phyloP scores from a whole-genome alignment of 1,140 invertebrate species.

The Samia ricini region DNA sequence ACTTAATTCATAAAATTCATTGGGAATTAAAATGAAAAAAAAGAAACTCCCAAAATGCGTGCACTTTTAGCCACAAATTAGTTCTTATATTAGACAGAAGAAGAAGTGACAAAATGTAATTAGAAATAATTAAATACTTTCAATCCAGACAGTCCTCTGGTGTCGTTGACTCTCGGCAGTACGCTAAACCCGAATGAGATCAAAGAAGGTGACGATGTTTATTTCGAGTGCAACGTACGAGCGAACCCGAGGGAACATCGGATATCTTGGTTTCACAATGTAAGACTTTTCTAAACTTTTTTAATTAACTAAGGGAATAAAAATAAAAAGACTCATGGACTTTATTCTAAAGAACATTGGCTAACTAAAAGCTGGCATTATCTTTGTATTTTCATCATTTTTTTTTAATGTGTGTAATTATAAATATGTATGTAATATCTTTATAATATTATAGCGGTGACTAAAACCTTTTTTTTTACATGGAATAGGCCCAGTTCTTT shows the following conservation, averaged over 20 bases:
- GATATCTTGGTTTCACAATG: constrained; percentile 93
- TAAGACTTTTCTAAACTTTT: constrained; percentile 73
- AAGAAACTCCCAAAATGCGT: background rate
- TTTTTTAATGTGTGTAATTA: no score
- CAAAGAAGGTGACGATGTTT: constrained; percentile 94
- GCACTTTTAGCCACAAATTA: background rate
- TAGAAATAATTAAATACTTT: constrained; percentile 13
- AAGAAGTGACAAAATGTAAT: background rate
- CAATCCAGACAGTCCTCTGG: constrained; percentile 90
- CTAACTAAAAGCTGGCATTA: no score
- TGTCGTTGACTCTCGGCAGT: constrained; percentile 88
- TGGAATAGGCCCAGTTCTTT: no score
- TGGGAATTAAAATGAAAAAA: background rate
- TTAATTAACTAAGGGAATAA: constrained; percentile 3
- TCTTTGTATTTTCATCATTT: no score
- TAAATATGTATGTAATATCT: no score
- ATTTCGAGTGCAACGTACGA: constrained; percentile 93
- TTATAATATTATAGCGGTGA: no score
- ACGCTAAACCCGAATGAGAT: constrained; percentile 93
- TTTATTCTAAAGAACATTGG: no score
- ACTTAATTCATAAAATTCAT: no score
- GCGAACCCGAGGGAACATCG: constrained; percentile 90
- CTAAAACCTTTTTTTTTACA: no score
- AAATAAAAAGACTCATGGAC: background rate
- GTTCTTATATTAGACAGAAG: no score